Base-by-base conservation (phyloP, 2,888 invertebrate species). In the Romanomermis culicivorax region DNA sequence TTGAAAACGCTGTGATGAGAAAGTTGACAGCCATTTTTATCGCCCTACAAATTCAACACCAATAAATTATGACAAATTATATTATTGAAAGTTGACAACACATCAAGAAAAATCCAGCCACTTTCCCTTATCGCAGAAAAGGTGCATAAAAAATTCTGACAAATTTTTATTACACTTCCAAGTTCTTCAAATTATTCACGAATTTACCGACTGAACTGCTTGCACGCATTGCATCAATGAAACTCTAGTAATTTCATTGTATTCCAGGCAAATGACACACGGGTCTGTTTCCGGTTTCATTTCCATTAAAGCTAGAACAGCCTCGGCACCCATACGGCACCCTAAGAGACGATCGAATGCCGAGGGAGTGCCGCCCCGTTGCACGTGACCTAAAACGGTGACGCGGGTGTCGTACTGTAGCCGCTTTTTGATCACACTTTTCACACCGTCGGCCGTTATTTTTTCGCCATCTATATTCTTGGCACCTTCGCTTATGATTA, bases 281-380 rank as follows among this genome's bases (percentile, higher is more conserved):
- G 68, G 67, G 43, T 67, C 65, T 2, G 27, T 50, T n/a, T 23
- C 80, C 0, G 83, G 80, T 0, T 81, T 81, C 1, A 89, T 87
- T 71, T 95, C 93, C 83, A 93, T 86, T 56, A 95, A 70, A 2
- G 93, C 91, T 78, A 93, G 79, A 0, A 95, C 93, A 14, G 95
- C 91, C 72, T 97, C 97, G 1, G 95, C 95, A 23, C 97, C 97
- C 95, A 97, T 97, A 61, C 97, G 81, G 64, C 88, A 89, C 61
- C 87, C 91, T 77, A 97, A 76, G 65, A 97, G 80, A 70, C 97
- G 81, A 73, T 99, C 97, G 68, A 97, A 99, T 42, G 95, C 97
- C 4, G 95, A 95, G 0, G 97, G 93, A 65, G 84, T 86, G 30
- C 97, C 97, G 66, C 97, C 97, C 61, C 97, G 78, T 73, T 99